phyloP scores from a whole-genome alignment of 1,140 invertebrate species.

The Drosophila repletoides region DNA sequence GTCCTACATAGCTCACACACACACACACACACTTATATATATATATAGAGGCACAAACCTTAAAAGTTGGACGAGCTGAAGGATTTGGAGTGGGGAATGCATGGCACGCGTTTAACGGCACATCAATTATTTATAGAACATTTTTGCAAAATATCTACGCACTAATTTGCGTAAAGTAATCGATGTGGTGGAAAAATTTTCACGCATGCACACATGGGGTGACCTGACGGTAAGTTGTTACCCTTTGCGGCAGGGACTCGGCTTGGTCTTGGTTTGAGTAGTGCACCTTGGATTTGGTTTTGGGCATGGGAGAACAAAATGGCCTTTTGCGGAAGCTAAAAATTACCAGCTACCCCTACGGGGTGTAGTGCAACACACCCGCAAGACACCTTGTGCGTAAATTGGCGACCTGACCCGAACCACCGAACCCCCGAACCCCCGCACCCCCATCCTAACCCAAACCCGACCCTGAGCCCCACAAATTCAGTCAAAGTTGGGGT shows the following conservation, averaged over 20 bases:
- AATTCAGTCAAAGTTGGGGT: constrained; percentile 1
- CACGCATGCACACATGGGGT: constrained; percentile 68
- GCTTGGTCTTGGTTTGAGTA: not conserved
- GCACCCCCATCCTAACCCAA: too few relatives aligned
- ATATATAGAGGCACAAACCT: not conserved
- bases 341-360: constrained; percentile 51
- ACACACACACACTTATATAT: not conserved
- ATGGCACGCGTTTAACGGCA: constrained; percentile 38
- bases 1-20: not conserved
- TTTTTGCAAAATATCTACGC: constrained; percentile 81
- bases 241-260: not conserved
- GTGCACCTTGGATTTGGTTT: not conserved
- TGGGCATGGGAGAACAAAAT: constrained; percentile 8
- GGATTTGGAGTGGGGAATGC: not conserved
- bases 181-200: constrained; percentile 80
- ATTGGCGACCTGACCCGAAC: constrained; percentile 39
- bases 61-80: not conserved
- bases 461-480: too few relatives aligned
- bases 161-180: constrained; percentile 81
- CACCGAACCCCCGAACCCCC: too few relatives aligned
- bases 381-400: constrained; percentile 67
- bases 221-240: constrained; percentile 14
- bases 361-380: constrained; percentile 29
- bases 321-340: constrained; percentile 54
- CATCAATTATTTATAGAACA: constrained; percentile 80